Base-by-base conservation (phyloP, 37 sponge, comb jelly and placozoan genomes). In the Dysidea cf. avara region DNA sequence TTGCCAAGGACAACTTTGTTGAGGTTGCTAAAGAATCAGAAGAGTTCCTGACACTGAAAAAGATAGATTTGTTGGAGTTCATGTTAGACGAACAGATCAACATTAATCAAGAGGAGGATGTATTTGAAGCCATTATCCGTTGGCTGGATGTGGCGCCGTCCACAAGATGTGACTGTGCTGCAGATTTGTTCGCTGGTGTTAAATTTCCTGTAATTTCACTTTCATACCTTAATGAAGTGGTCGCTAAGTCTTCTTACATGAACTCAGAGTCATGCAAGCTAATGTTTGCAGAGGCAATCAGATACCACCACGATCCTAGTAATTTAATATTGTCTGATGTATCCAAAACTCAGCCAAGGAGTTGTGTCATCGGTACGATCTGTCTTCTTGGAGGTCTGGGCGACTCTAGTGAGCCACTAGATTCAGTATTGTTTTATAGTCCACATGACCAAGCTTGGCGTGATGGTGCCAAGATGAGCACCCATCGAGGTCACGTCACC, bases 361-460 rank as follows among this genome's bases (percentile, higher is more conserved):
- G 72, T 20, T 91, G 83, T 18, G 60, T 86, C 26, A 72, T 72
- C 36, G 91, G 91, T 0, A 66, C 80, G 39, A 78, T 91, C 24
- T 91, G 86, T 67, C 43, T 86, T 7, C 64, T 81, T 9, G 91
- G 91, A 9, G 91, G 91, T 7, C 55, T 78, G n/a, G 77, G 68
- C 3, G 79, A 85, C 30, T 39, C 76, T n/a, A 85, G 90, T 0
- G 67, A 64, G 46, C 56, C 81, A 2, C 68, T 90, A 24, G 76
- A 46, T 46, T 63, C 75, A n/a, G 81, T 81, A 7, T 57, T 62
- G 20, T 81, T 84, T 58, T 90, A 75, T 61, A 90, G 69, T 39
- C 85, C 85, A 20, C 85, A 90, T 46, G 77, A 84, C 20, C 56
- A 90, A 56, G 59, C 69, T 43, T 90, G 90, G 90, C 84, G 61